Conservation (phyloP, 2,113 vertebrate species). For the Phyllostomus hastatus region DNA sequence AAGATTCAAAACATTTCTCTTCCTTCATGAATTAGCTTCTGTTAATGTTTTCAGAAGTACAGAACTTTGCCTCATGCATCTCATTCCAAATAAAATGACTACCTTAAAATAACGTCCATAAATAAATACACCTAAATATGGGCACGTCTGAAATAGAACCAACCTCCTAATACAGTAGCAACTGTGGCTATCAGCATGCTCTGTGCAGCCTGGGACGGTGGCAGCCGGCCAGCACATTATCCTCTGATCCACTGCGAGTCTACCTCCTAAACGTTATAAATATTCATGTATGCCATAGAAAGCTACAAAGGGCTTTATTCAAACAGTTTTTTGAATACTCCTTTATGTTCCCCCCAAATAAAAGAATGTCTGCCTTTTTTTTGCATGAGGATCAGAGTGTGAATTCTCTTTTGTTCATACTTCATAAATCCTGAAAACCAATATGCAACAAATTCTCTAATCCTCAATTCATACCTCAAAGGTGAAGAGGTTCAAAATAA, state of each 20-base stretch:
- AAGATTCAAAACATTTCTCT: conserved; percentile 31
- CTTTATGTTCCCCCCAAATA: conserved; percentile 80
- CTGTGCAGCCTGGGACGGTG: conserved; percentile 70
- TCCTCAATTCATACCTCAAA: conserved; percentile 82
- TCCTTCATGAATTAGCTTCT: conserved; percentile 38
- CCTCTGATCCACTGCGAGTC: conserved; percentile 79
- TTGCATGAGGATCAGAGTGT: conserved; percentile 78
- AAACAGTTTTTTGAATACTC: conserved; percentile 81
- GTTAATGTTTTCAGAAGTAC: conserved; percentile 26
- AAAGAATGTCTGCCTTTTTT: conserved; percentile 75
- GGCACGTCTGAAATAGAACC: conserved; percentile 71
- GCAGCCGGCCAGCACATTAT: conserved; percentile 79
- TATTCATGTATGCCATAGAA: conserved; percentile 83
- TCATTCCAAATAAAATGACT: conserved; percentile 52
- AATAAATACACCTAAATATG: conserved; percentile 71
- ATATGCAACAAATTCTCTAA: conserved; percentile 80
- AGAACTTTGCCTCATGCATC: conserved; percentile 36
- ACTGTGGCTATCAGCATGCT: conserved; percentile 64
- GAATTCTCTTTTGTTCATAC: conserved; percentile 82
- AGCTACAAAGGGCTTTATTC: conserved; percentile 80
- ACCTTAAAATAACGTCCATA: conserved; percentile 57
- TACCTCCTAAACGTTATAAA: conserved; percentile 83
- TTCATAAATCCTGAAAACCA: conserved; percentile 80
- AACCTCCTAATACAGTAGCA: conserved; percentile 63
- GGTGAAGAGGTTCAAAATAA: conserved; percentile 76